Base-by-base conservation (phyloP, 2,113 vertebrate species). In the Rattus rattus region DNA sequence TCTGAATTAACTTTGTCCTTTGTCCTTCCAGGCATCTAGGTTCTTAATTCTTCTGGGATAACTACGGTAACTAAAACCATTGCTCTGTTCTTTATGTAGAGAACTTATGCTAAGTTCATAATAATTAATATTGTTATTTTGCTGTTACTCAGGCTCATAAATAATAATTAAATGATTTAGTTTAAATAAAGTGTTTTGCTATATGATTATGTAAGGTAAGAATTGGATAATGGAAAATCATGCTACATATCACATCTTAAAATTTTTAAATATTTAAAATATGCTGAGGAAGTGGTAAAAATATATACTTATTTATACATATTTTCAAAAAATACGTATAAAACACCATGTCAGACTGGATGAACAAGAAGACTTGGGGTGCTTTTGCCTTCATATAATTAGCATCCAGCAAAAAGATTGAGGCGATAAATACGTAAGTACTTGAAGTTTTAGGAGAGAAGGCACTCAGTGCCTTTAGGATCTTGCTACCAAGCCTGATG, bases 231-330 rank as follows among this genome's bases (percentile, higher is more conserved):
- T 30, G 7, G 22, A 76, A 56, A 76, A 85, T 56, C 84, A 73
- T 20, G 9, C 49, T 90, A 80, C 4, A 2, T 70, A 43, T 1
- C 4, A 81, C 26, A 91, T 17, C 24, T 70, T 30, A 92, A 96
- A 92, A 83, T 7, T 54, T 95, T 90, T 47, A 94, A 92, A 88
- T 69, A 86, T 84, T 92, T 75, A 33, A 90, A 80, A 88, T 30
- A 65, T 19, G 52, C 12, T 28, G 39, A 94, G 83, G 17, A 95
- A 86, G 73, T 52, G 79, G 13, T 85, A 14, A 90, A 86, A 77
- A 63, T 49, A 67, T 5, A 72, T 6, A 77, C 65, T 14, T 24
- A 56, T 43, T 67, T 7, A 79, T 19, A 63, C 12, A 83, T 85
- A 88, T 65, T 90, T 95, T 20, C 61, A 7, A 88, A 92, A 73